A percentile compares a stretch with the other conserved stretches of the same genome.
Evolutionary conservation across 2,113 vertebrate genomes (phyloP).

Genomic region (Trogon melanurus): DNA sequence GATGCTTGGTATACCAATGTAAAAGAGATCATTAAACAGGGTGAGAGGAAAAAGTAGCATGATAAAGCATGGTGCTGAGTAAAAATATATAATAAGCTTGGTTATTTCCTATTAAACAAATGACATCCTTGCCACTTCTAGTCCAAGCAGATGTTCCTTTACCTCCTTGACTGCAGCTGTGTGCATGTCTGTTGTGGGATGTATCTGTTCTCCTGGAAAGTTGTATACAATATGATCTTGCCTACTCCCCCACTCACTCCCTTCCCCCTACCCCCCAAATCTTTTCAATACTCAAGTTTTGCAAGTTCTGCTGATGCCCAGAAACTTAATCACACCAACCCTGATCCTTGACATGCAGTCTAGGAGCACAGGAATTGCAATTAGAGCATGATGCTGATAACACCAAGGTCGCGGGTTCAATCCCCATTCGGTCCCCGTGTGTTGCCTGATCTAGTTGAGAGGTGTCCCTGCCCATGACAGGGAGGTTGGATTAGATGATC

Average conservation of each 20-base stretch:
- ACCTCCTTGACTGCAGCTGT: not conserved
- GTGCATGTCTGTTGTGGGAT: not conserved
- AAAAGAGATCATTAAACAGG: not conserved
- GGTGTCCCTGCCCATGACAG: too few relatives aligned
- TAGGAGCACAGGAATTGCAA: not conserved
- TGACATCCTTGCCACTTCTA: not conserved
- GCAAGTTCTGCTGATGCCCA: not conserved
- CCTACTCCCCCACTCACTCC: too few relatives aligned
- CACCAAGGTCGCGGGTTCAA: too few relatives aligned
- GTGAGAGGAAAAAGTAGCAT: not conserved
- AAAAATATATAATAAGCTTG: not conserved
- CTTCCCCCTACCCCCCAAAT: fast-evolving
- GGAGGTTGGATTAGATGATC: too few relatives aligned
- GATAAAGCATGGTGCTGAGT: not conserved
- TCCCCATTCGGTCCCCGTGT: too few relatives aligned
- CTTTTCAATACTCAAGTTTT: not conserved
- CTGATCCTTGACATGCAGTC: not conserved
- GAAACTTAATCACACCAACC: not conserved
- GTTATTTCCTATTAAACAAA: not conserved
- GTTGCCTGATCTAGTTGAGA: too few relatives aligned
- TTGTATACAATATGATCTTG: not conserved
- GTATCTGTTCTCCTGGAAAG: not conserved
- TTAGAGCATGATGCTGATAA: too few relatives aligned
- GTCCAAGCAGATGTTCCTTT: not conserved
- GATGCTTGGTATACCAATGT: not conserved